Conservation (phyloP, 2,113 vertebrate genomes). For the Lutjanus erythropterus region DNA sequence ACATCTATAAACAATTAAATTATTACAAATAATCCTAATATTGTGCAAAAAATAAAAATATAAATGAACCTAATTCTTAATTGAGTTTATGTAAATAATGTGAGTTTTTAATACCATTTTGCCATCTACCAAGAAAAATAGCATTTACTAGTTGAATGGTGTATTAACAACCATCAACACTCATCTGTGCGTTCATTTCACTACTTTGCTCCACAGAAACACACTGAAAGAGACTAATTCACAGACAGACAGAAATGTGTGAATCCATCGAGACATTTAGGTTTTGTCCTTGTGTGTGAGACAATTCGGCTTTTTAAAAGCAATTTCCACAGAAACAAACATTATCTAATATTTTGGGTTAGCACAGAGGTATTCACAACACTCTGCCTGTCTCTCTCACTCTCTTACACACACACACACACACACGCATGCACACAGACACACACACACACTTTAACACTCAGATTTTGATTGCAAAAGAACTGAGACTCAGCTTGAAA, state of each 20-base stretch:
- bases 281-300: not conserved
- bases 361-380: too few species aligned
- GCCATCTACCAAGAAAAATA: too few species aligned
- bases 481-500: not conserved
- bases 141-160: too few species aligned
- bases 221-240: too few species aligned
- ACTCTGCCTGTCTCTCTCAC: too few species aligned
- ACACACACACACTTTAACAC: not conserved
- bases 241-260: not conserved
- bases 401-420: not conserved
- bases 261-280: not conserved
- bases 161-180: too few species aligned
- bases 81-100: too few species aligned
- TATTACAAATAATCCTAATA: too few species aligned
- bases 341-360: not conserved
- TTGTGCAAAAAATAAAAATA: not conserved
- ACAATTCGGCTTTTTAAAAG: too few species aligned
- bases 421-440: not conserved
- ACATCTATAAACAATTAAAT: not conserved
- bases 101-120: too few species aligned
- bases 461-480: slow-evolving; percentile 3
- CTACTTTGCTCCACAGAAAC: not conserved
- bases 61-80: too few species aligned
- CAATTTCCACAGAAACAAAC: not conserved
- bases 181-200: too few species aligned